Evolutionary conservation across 2,888 invertebrate species (phyloP), one percentile per base, ranked within the genome.

Genomic region (Dichetophora obliterata): DNA sequence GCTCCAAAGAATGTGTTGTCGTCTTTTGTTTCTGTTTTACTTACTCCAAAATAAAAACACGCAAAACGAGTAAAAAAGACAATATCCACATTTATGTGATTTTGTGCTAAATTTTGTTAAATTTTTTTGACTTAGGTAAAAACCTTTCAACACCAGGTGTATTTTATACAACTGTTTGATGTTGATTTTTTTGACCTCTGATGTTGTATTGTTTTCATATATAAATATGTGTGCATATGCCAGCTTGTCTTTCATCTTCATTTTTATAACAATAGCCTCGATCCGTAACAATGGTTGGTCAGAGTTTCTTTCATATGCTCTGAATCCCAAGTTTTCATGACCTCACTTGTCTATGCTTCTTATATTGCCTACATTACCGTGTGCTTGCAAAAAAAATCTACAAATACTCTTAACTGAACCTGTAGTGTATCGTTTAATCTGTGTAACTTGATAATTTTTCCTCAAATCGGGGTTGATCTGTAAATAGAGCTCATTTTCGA

Each of bases 381-480:
- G 19, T 43, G 19, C 19, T 54, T 54, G 54, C 54, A 1, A 54
- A 54, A 54, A 54, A 19, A 19, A 54, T 19, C 22, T 6, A 54
- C 8, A 54, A 54, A 19, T 1, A 19, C 1, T 11, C 3, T 8
- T 1, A 27, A 22, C 24, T 8, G 43, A 48, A 68, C 68, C 68
- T 43, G 68, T 68, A 48, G 11, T 59, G 16, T 24, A 43, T 48
- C 24, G 6, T 43, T 72, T 37, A 8, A 37, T 59, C 19, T 50
- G 50, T 65, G 50, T 65, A 65, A 34, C n/a, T 74, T 65, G 72
- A 61, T 59, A 14, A 74, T 54, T 54, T 70, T 5, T 16, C 34
- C 16, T 11, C 3, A n/a, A 16, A 9, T 52, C 27, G n/a, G 70
- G 31, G 34, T 52, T 16, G 54, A 22, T 72, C 59, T 59, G 43